Conservation (phyloP, 23 tunicate genomes). For the Styela plicata region DNA sequence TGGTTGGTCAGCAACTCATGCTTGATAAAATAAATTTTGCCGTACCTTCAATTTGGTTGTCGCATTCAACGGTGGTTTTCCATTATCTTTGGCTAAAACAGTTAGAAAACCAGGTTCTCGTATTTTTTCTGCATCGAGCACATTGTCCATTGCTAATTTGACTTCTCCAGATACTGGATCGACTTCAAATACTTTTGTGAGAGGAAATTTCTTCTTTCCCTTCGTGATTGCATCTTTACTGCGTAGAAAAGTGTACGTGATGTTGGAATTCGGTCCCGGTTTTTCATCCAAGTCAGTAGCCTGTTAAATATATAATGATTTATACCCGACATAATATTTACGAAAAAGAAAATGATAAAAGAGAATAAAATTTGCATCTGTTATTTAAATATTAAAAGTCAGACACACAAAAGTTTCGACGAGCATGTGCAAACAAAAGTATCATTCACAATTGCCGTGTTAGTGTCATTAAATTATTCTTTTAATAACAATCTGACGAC, state of each 20-base stretch:
- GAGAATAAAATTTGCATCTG: too few relatives aligned
- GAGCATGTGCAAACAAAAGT: too few relatives aligned
- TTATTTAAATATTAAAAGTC: too few relatives aligned
- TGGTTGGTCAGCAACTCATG: too few relatives aligned
- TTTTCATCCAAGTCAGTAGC: slow-evolving; percentile 63
- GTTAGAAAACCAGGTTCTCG: slow-evolving; percentile 55
- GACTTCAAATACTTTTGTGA: slow-evolving; percentile 37
- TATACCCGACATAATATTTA: too few relatives aligned
- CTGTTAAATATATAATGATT: too few relatives aligned
- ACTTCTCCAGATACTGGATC: slow-evolving; percentile 55
- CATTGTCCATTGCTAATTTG: slow-evolving; percentile 15
- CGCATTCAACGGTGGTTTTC: slow-evolving; percentile 44
- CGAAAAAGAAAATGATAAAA: too few relatives aligned
- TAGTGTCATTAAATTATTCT: too few relatives aligned
- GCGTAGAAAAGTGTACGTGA: slow-evolving; percentile 50
- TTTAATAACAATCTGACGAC: too few relatives aligned
- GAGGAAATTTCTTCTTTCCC: slow-evolving; percentile 21
- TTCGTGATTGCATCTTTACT: not conserved
- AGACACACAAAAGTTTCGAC: too few relatives aligned
- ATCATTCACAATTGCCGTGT: too few relatives aligned
- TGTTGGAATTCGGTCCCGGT: slow-evolving; percentile 45
- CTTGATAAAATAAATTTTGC: too few relatives aligned
- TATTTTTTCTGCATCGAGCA: slow-evolving; percentile 58
- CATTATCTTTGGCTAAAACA: slow-evolving; percentile 71
- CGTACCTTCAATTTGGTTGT: slow-evolving; percentile 48